These are phyloP conservation scores for Pseudomyrmex concolor DNA, from an alignment of 1,140 invertebrate species.

Conservation along the genomic window DNA sequence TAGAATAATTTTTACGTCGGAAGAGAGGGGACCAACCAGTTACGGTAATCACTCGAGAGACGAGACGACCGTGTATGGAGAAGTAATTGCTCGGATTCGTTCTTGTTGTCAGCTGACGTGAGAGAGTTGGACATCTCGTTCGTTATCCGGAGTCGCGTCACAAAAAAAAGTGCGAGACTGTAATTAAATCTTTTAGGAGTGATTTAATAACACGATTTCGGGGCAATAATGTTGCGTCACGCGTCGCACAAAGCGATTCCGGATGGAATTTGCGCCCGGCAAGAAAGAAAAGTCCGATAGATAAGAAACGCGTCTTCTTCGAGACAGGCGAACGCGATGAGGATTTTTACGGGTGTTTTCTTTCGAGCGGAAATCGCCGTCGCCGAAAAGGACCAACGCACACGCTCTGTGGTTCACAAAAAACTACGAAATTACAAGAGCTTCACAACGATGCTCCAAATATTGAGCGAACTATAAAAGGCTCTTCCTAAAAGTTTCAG, in stretches of 20 bases:
- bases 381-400: slow-evolving; percentile 18
- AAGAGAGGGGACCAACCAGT: slow-evolving; percentile 37
- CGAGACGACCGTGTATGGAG: slow-evolving; percentile 51
- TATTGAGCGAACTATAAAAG: slow-evolving; percentile 15
- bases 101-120: slow-evolving; percentile 54
- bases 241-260: slow-evolving; percentile 21
- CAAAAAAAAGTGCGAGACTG: slow-evolving; percentile 46
- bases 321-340: slow-evolving; percentile 18
- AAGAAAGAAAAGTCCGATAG: slow-evolving; percentile 33
- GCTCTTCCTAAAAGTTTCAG: not conserved
- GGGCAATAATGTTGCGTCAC: slow-evolving; percentile 41
- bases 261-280: not conserved
- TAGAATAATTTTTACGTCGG: slow-evolving; percentile 28
- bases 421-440: slow-evolving; percentile 25
- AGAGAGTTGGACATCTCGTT: slow-evolving; percentile 41
- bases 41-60: slow-evolving; percentile 28
- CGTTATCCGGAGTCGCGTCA: slow-evolving; percentile 34
- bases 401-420: slow-evolving; percentile 9
- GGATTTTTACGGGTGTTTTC: slow-evolving; percentile 1
- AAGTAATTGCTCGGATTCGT: slow-evolving; percentile 57
- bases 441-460: slow-evolving; percentile 12
- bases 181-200: slow-evolving; percentile 58
- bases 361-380: slow-evolving; percentile 29
- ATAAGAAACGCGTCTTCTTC: slow-evolving; percentile 28
- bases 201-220: slow-evolving; percentile 57